Conservation (phyloP, 2,797 vertebrate species). For the Poeciliopsis gracilis region DNA sequence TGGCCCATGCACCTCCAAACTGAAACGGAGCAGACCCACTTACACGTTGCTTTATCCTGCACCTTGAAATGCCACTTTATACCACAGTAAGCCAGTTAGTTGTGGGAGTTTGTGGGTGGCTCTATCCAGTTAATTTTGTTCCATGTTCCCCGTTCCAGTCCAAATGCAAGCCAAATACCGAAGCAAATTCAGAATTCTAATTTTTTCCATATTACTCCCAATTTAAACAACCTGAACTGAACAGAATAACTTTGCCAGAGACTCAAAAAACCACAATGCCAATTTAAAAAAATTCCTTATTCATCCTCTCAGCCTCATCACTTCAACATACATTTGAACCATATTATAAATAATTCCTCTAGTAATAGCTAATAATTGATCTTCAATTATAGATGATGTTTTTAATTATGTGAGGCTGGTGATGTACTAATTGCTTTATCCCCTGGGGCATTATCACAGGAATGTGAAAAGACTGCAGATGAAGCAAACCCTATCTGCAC, state of each 20-base stretch:
- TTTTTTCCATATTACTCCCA: conserved; percentile 1
- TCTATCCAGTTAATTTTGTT: neutral
- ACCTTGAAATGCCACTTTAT: neutral
- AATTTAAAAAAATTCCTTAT: conserved; percentile 11
- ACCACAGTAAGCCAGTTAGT: neutral
- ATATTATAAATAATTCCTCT: conserved; percentile 51
- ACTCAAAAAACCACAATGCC: neutral
- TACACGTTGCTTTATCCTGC: neutral
- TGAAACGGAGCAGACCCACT: neutral
- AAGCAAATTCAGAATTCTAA: conserved; percentile 1
- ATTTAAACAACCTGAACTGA: neutral
- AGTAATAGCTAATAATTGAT: conserved; percentile 53
- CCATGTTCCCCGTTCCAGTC: neutral
- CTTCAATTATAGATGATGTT: conserved; percentile 66
- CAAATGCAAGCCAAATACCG: neutral
- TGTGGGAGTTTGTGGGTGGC: conserved; percentile 35
- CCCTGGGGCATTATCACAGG: conserved; percentile 48
- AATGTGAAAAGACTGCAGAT: conserved; percentile 51
- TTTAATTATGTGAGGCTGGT: conserved; percentile 64
- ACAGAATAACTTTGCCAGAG: neutral
- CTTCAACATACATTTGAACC: conserved; percentile 15
- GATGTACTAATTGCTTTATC: conserved; percentile 62
- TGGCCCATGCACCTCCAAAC: neutral
- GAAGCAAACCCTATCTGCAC: conserved; percentile 25
- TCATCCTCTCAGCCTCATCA: conserved; percentile 12